A percentile compares a stretch with the other conserved stretches of the same genome.
Evolutionary conservation across 2,888 invertebrate species (phyloP).

Genomic region (Ochlodes sylvanus): DNA sequence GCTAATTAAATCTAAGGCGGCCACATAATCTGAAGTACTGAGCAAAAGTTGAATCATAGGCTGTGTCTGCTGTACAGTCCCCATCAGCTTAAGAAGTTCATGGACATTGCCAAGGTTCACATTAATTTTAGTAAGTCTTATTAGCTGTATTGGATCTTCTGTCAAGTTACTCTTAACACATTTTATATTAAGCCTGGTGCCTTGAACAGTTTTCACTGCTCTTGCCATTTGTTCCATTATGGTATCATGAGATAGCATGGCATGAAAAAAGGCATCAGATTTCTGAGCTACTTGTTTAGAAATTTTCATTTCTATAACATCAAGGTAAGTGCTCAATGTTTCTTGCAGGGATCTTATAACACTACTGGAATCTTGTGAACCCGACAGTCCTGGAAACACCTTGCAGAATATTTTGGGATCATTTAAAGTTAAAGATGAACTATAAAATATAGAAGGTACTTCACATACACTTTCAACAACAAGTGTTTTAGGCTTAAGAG

Average conservation of each 20-base stretch:
- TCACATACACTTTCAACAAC: conserved; percentile 84
- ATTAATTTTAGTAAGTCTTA: conserved; percentile 88
- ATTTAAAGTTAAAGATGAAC: conserved; percentile 91
- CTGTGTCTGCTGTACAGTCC: conserved; percentile 98
- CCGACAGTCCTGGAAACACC: conserved; percentile 90
- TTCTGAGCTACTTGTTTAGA: conserved; percentile 97
- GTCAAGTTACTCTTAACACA: conserved; percentile 92
- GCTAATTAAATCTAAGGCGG: conserved; percentile 97
- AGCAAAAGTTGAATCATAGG: conserved; percentile 97
- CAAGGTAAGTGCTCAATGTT: conserved; percentile 96
- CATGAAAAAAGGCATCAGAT: conserved; percentile 98
- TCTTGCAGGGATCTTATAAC: conserved; percentile 91
- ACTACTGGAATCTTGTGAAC: conserved; percentile 85
- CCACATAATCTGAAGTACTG: conserved; percentile 98
- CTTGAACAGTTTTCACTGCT: conserved; percentile 91
- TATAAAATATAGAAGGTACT: conserved; percentile 94
- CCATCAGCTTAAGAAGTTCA: conserved; percentile 94
- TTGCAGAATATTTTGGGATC: conserved; percentile 92
- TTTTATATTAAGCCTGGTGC: conserved; percentile 90
- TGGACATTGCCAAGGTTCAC: conserved; percentile 87
- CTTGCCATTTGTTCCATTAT: conserved; percentile 97
- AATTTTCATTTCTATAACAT: conserved; percentile 97
- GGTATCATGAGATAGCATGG: conserved; percentile 98
- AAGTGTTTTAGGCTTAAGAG: conserved; percentile 73
- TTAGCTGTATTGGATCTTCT: conserved; percentile 90